A percentile compares a stretch with the other conserved stretches of the same genome.
These are phyloP conservation scores for Sthenelais limicola DNA, from an alignment of 2,888 invertebrate genomes.

Conservation along the genomic window DNA sequence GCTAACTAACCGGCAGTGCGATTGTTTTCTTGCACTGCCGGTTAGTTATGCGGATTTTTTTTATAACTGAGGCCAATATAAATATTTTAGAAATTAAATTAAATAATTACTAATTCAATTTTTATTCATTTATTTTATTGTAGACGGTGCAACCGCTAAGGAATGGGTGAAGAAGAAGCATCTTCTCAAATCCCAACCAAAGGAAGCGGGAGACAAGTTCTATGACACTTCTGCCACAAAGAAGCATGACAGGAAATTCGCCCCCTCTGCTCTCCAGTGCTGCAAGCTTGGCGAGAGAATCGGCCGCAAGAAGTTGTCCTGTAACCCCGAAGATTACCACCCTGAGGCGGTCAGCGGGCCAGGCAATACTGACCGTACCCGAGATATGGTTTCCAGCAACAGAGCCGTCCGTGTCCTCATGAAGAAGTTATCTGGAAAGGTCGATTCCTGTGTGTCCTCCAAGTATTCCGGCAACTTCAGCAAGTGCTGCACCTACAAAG, in stretches of 20 bases:
- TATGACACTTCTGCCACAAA: slow-evolving; percentile 13
- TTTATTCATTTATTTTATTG: no score
- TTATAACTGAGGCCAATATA: no score
- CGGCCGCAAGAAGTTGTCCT: slow-evolving; percentile 59
- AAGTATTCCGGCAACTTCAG: slow-evolving; percentile 56
- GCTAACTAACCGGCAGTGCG: no score
- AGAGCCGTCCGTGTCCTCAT: slow-evolving; percentile 7
- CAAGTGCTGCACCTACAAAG: slow-evolving; percentile 56
- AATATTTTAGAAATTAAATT: no score
- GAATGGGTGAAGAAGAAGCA: no score
- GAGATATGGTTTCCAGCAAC: background rate
- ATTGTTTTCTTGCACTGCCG: no score
- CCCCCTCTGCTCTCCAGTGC: slow-evolving; percentile 56
- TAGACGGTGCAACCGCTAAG: no score
- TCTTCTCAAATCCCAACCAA: no score
- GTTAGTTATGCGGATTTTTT: no score
- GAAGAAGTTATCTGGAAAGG: slow-evolving; percentile 52
- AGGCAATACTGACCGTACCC: slow-evolving; percentile 11
- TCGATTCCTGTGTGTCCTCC: slow-evolving; percentile 54
- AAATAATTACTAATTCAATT: no score
- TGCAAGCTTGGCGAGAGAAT: slow-evolving; percentile 62
- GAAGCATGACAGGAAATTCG: slow-evolving; percentile 47
- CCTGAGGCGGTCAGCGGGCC: slow-evolving; percentile 31
- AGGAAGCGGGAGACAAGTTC: no score
- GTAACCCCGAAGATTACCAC: slow-evolving; percentile 45